phyloP scores from a whole-genome alignment of 2,797 vertebrate genomes.

The Synanceia verrucosa region DNA sequence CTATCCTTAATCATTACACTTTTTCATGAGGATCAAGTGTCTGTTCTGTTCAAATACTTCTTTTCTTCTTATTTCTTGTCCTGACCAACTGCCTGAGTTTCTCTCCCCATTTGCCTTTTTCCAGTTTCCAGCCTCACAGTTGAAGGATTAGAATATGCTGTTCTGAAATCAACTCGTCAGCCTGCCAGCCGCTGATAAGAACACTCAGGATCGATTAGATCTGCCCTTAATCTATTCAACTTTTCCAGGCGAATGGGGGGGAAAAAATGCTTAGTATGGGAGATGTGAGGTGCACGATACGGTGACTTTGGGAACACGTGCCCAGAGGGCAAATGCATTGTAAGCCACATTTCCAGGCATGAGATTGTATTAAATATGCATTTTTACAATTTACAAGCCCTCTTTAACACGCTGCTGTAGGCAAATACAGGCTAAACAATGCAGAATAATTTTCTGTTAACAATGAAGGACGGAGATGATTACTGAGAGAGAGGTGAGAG shows the following conservation, averaged over 20 bases:
- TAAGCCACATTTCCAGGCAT: conserved; percentile 45
- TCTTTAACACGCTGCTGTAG: conserved; percentile 55
- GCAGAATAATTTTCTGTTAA: conserved; percentile 34
- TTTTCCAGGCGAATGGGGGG: conserved; percentile 37
- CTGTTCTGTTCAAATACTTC: neutral
- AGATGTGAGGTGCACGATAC: conserved; percentile 61
- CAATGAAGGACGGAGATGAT: conserved; percentile 43
- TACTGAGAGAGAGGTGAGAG: conserved; percentile 10
- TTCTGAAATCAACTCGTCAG: conserved; percentile 66
- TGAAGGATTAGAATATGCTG: conserved; percentile 61
- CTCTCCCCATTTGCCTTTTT: conserved; percentile 49
- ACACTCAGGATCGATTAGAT: conserved; percentile 70
- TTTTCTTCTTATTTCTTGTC: neutral
- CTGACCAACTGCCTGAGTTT: conserved; percentile 27
- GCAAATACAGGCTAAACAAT: conserved; percentile 52
- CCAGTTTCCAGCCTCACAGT: conserved; percentile 34
- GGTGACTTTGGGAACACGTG: conserved; percentile 64
- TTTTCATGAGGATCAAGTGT: neutral
- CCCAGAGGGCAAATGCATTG: conserved; percentile 60
- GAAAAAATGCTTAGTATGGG: conserved; percentile 54
- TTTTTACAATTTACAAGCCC: conserved; percentile 52
- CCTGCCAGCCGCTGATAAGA: conserved; percentile 74
- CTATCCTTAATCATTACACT: neutral
- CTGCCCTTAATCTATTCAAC: conserved; percentile 77
- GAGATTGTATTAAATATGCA: conserved; percentile 53